These are phyloP conservation scores for Rhysida immarginata DNA, from an alignment of 1,140 invertebrate species.

Conservation along the genomic window DNA sequence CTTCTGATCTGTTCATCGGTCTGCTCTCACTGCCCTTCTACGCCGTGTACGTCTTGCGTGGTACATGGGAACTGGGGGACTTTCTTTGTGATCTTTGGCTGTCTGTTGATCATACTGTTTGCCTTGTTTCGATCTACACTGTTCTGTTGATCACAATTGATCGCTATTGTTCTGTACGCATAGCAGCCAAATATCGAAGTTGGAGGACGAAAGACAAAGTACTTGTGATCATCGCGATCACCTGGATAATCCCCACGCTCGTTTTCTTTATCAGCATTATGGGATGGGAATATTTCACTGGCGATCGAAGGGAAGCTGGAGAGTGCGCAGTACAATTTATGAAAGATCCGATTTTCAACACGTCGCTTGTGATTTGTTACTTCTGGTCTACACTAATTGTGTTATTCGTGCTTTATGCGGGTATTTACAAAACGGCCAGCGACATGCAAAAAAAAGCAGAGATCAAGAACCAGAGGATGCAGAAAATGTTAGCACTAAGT, in stretches of 20 bases:
- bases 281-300: conserved; percentile 96
- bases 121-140: conserved; percentile 96
- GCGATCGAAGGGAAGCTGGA: conserved; percentile 66
- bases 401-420: conserved; percentile 84
- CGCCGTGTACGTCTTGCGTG: conserved; percentile 87
- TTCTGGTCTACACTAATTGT: conserved; percentile 94
- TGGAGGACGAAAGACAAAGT: conserved; percentile 93
- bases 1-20: conserved; percentile 96
- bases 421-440: conserved; percentile 96
- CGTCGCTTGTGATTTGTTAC: conserved; percentile 92
- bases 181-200: conserved; percentile 88
- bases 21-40: conserved; percentile 89
- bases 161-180: conserved; percentile 97
- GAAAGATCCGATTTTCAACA: conserved; percentile 94
- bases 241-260: conserved; percentile 92
- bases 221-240: conserved; percentile 65
- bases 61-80: conserved; percentile 91
- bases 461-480: conserved; percentile 83
- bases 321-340: conserved; percentile 96
- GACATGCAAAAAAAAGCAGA: conserved; percentile 97
- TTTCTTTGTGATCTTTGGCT: conserved; percentile 97
- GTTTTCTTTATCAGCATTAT: conserved; percentile 98
- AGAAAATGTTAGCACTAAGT: conserved; percentile 68
- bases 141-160: conserved; percentile 97
- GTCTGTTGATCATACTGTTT: conserved; percentile 97